Evolutionary conservation across 2,888 invertebrate genomes (phyloP).

Genomic region (Microctonus hyperodae): DNA sequence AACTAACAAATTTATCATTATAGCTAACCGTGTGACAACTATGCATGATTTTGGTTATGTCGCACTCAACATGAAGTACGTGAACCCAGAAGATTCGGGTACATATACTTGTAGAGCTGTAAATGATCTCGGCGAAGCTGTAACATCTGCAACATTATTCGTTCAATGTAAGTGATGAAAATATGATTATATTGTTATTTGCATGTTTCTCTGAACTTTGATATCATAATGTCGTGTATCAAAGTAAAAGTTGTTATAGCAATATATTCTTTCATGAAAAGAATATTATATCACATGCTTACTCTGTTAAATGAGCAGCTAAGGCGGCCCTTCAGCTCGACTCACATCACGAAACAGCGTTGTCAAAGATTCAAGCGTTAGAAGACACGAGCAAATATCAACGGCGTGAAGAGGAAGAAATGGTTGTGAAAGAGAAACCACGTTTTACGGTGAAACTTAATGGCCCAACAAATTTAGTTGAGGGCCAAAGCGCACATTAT

Average conservation of each 20-base stretch:
- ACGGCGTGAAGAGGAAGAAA: slow-evolving; percentile 82
- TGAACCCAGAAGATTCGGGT: slow-evolving; percentile 95
- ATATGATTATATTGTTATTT: neutral
- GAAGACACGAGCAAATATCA: slow-evolving; percentile 84
- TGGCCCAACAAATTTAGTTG: slow-evolving; percentile 83
- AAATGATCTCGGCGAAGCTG: slow-evolving; percentile 93
- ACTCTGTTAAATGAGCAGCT: slow-evolving; percentile 65
- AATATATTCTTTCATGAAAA: neutral
- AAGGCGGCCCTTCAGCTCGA: slow-evolving; percentile 88
- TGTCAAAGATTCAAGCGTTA: slow-evolving; percentile 84
- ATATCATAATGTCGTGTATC: neutral
- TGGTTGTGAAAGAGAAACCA: slow-evolving; percentile 82
- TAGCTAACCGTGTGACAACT: slow-evolving; percentile 88
- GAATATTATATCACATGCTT: slow-evolving; percentile 28
- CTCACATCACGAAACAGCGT: slow-evolving; percentile 87
- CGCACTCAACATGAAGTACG: slow-evolving; percentile 92
- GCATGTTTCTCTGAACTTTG: neutral
- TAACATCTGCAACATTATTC: slow-evolving; percentile 89
- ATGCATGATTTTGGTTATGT: slow-evolving; percentile 99
- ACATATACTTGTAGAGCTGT: slow-evolving; percentile 94
- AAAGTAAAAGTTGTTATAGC: neutral
- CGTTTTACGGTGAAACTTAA: slow-evolving; percentile 85
- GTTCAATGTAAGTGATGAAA: slow-evolving; percentile 78
- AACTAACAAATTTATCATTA: slow-evolving; percentile 9
- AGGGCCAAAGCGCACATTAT: slow-evolving; percentile 91